A percentile compares a stretch with the other conserved stretches of the same genome.
These are phyloP conservation scores for Brachionus paranguensis DNA, from an alignment of 1,140 invertebrate genomes.

Conservation along the genomic window DNA sequence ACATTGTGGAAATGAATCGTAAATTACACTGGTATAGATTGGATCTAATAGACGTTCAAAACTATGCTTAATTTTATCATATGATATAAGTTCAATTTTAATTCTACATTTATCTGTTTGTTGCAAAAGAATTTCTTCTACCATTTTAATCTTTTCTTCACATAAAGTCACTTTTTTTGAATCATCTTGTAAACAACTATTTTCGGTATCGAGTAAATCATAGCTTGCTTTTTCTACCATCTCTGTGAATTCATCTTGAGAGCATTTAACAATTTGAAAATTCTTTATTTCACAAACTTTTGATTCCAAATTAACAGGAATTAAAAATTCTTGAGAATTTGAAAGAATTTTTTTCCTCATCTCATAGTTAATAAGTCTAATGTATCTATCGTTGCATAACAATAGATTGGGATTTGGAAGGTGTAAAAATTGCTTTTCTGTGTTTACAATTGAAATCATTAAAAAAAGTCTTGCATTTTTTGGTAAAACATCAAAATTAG, in stretches of 20 bases:
- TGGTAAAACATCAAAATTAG: not conserved
- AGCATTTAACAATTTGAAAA: not conserved
- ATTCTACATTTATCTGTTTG: not conserved
- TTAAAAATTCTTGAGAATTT: not conserved
- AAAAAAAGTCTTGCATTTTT: not conserved
- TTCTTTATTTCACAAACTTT: not conserved
- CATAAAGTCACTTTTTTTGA: too few species aligned
- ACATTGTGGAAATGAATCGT: not conserved
- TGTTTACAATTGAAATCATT: not conserved
- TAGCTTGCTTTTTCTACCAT: not conserved
- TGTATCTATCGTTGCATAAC: not conserved
- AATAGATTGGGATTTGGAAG: not conserved
- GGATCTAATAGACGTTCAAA: not conserved
- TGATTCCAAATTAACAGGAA: not conserved
- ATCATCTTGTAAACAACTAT: not conserved
- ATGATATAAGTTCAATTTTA: not conserved
- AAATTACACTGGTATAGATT: not conserved
- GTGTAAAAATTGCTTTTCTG: not conserved
- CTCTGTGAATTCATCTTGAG: not conserved
- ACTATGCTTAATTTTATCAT: not conserved
- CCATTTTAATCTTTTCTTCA: too few species aligned
- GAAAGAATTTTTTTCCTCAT: not conserved
- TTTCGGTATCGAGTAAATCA: too few species aligned
- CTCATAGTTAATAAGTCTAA: not conserved
- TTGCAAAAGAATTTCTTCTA: not conserved